Evolutionary conservation across 2,113 vertebrate species (phyloP), one percentile per base, ranked within the genome.

Genomic region (Edolisoma coerulescens): DNA sequence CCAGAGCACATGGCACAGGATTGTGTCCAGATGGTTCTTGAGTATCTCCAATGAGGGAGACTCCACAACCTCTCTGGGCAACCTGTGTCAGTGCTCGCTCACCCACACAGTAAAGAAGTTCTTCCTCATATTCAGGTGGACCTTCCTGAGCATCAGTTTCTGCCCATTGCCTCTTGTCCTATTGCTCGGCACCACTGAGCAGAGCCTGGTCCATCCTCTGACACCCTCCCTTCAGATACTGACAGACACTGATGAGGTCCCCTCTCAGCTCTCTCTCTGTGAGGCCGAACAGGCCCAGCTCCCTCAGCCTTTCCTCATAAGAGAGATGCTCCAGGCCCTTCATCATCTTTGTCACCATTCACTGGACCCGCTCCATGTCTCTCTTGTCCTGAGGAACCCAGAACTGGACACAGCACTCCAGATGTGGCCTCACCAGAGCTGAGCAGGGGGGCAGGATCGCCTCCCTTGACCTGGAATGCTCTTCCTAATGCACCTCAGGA

Each of bases 321-420:
- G 28, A 53, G 47, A 70, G 41, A 26, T 21, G 16, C 10, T 63
- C 20, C 75, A 18, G 49, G 11, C 26, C 17, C 41, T 56, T 22
- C 1, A 49, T 27, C 20, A 49, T 14, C 16, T 41, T 15, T 71
- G 42, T 35, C 14, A 20, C 35, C 26, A 9, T 79, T 30, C 0
- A 0, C 32, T 22, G 35, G 24, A 56, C 35, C 42, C 0, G 0
- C 24, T 33, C 33, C 41, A 22, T 22, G 30, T 27, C 42, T 65
- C 16, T n/a, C 1, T 49, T 23, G 7, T 56, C 7, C 24, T 65
- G n/a, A 41, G 60, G 30, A 74, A 19, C 35, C 35, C 24, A 41
- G 42, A 49, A 30, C 0, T 26, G 35, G 13, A 54, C 57, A 49
- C 41, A 54, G 11, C 41, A 47, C 13, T 71, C 24, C 49, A 49